phyloP scores from a whole-genome alignment of 37 sponge, comb jelly and placozoan genomes.

The Amphimedon queenslandica region DNA sequence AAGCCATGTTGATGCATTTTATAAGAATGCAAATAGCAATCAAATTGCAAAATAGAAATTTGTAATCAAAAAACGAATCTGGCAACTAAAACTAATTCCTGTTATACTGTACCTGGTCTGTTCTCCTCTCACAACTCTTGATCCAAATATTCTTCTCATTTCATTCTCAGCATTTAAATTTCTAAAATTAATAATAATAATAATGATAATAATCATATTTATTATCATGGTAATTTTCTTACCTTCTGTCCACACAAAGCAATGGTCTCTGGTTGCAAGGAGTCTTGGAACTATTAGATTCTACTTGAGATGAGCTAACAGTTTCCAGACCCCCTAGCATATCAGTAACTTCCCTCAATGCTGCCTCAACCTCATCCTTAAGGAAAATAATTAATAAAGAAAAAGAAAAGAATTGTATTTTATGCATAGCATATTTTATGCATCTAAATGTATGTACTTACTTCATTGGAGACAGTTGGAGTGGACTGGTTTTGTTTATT shows the following conservation, averaged over 20 bases:
- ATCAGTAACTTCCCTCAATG: constrained; percentile 57
- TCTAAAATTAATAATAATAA: background rate
- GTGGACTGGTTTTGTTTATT: background rate
- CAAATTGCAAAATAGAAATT: background rate
- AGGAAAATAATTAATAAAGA: background rate
- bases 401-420: background rate
- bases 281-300: constrained; percentile 1
- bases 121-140: constrained; percentile 70
- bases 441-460: too few species aligned
- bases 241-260: constrained; percentile 68
- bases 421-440: background rate
- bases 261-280: constrained; percentile 17
- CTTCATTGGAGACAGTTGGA: too few species aligned
- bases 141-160: constrained; percentile 91
- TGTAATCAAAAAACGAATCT: too few species aligned
- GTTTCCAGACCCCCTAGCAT: constrained; percentile 32
- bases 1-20: too few species aligned
- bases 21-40: background rate
- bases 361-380: constrained; percentile 64
- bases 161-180: constrained; percentile 88
- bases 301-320: background rate
- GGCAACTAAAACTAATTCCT: too few species aligned
- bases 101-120: too few species aligned
- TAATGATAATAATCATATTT: background rate
- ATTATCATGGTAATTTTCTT: background rate